A percentile compares a stretch with the other conserved stretches of the same genome.
phyloP scores from a whole-genome alignment of 1,140 invertebrate species.

The Drosophila athabasca region DNA sequence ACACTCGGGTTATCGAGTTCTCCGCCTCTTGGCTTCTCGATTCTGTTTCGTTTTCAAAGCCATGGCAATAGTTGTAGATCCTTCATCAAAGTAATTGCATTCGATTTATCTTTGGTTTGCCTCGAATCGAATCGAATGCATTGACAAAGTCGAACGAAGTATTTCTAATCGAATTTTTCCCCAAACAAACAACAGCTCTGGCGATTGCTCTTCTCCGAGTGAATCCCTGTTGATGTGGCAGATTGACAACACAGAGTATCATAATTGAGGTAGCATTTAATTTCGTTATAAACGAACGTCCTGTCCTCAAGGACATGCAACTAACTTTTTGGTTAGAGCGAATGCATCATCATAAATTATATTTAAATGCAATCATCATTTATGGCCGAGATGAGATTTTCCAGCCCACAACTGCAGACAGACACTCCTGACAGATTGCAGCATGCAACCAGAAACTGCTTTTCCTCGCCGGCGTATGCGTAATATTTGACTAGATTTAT shows the following conservation, averaged over 20 bases:
- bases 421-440: slow-evolving; percentile 31
- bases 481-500: slow-evolving; percentile 73
- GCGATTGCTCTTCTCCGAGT: neutral
- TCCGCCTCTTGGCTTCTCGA: too few species aligned
- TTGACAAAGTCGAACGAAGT: too few species aligned
- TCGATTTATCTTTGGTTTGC: slow-evolving; percentile 11
- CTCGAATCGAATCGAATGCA: too few species aligned
- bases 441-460: slow-evolving; percentile 14
- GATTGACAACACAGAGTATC: neutral
- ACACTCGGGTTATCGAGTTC: too few species aligned
- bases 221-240: neutral
- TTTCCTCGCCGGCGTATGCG: slow-evolving; percentile 47
- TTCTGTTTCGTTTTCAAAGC: too few species aligned
- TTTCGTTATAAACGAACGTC: slow-evolving; percentile 38
- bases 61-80: slow-evolving; percentile 25
- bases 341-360: slow-evolving; percentile 44
- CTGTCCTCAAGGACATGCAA: slow-evolving; percentile 17
- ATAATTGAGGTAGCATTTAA: slow-evolving; percentile 34
- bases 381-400: slow-evolving; percentile 34
- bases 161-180: too few species aligned
- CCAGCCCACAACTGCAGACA: neutral
- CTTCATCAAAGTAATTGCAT: slow-evolving; percentile 38
- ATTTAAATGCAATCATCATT: slow-evolving; percentile 62
- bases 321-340: slow-evolving; percentile 28
- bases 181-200: neutral